Evolutionary conservation across 2,113 vertebrate species (phyloP), one percentile per base, ranked within the genome.

Genomic region (Eurypyga helias): DNA sequence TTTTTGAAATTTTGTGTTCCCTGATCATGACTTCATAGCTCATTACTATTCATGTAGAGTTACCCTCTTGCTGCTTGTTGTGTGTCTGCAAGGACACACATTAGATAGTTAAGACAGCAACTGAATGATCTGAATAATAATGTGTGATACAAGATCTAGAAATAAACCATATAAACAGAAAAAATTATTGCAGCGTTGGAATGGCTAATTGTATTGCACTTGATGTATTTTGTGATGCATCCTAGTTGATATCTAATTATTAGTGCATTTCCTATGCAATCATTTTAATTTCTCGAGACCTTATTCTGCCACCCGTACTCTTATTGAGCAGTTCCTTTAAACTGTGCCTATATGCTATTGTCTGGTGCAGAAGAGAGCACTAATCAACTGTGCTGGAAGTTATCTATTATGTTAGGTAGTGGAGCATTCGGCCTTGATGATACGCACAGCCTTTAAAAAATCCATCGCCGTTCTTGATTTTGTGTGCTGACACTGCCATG

Each of bases 141-240:
- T 73, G 46, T 55, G 66, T 67, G 88, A 81, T 75, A 54, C 52
- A 89, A 51, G 69, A 76, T 87, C 65, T 94, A 52, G 87, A 93
- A 96, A 91, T 88, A 75, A 95, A 61, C n/a, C 18, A 9, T 73
- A 84, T 62, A 81, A 93, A 89, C 65, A 65, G 61, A 81, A 92
- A 89, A 89, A 96, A 86, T 58, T 91, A 72, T 67, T 92, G 67
- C 55, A 94, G 48, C 48, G 46, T 95, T 72, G 62, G 75, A 93
- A 71, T 90, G 64, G 60, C 67, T 96, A 71, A 95, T 97, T 95
- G 77, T 86, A 67, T 89, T 97, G 89, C 52, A 87, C 78, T 84
- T 91, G 17, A 25, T 89, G 83, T 92, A 83, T 85, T 93, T 84
- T 76, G 83, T 95, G 73, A 54, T 95, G 19, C 62, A 87, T 97